phyloP scores from a whole-genome alignment of 2,888 invertebrate species.

The Rotaria sp. region DNA sequence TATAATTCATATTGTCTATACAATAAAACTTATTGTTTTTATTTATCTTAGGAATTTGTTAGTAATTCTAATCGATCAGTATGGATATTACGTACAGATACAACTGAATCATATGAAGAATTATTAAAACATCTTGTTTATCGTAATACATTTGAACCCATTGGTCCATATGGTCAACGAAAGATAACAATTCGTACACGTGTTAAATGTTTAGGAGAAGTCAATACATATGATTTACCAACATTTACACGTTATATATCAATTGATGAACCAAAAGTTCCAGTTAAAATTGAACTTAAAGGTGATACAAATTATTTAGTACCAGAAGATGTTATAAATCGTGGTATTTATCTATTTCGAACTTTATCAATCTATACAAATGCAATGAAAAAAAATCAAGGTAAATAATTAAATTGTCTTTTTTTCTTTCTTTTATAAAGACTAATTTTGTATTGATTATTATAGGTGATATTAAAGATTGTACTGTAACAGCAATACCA shows the following conservation, averaged over 20 bases:
- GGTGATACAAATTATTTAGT: neutral
- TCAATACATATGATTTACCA: neutral
- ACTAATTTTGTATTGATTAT: neutral
- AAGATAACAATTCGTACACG: neutral
- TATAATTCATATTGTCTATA: neutral
- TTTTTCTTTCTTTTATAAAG: neutral
- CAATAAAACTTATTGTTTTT: neutral
- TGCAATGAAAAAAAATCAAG: neutral
- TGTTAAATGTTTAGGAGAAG: neutral
- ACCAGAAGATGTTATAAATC: neutral
- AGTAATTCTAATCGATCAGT: neutral
- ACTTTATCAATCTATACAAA: neutral
- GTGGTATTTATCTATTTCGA: neutral
- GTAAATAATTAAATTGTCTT: neutral
- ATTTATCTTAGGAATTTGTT: neutral
- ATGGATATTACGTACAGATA: slow-evolving; percentile 19
- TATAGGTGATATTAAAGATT: neutral
- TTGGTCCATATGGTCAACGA: neutral
- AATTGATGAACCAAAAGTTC: neutral
- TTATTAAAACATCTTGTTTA: slow-evolving; percentile 27
- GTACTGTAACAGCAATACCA: neutral
- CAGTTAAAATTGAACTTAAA: neutral
- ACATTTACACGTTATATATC: neutral
- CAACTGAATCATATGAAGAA: neutral
- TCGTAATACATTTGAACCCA: neutral